Percentiles rank a stretch among this genome's conserved stretches.
phyloP scores from a whole-genome alignment of 1,140 invertebrate genomes.

The Mizuhopecten yessoensis region DNA sequence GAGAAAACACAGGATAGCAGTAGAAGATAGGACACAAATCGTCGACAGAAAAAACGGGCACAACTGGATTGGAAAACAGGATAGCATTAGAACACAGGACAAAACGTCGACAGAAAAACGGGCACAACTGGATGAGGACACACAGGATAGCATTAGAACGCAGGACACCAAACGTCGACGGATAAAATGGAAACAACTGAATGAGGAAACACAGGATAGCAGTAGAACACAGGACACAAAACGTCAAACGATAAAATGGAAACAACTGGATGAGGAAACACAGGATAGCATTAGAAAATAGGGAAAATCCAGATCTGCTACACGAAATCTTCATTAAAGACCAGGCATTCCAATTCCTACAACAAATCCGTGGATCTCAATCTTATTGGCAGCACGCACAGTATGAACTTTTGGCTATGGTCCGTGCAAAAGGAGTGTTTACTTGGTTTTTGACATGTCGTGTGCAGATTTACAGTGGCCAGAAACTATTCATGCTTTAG shows the following conservation, averaged over 20 bases:
- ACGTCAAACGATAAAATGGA: not conserved
- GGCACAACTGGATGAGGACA: too few species aligned
- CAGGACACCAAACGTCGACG: not conserved
- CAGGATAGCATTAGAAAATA: not conserved
- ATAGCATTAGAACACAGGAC: too few species aligned
- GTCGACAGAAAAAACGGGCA: not conserved
- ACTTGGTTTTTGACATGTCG: conserved; percentile 67
- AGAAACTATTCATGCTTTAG: conserved; percentile 58
- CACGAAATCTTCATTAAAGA: conserved; percentile 48
- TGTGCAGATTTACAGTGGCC: conserved; percentile 63
- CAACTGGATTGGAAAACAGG: not conserved
- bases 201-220: not conserved
- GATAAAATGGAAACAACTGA: not conserved
- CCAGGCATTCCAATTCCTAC: conserved; percentile 50
- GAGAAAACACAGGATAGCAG: not conserved
- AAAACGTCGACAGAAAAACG: too few species aligned
- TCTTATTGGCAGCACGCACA: conserved; percentile 48
- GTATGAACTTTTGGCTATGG: conserved; percentile 28
- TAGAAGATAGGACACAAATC: not conserved
- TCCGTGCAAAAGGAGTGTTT: conserved; percentile 44
- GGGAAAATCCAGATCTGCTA: conserved; percentile 20
- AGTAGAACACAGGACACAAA: not conserved
- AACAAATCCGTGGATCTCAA: conserved; percentile 46
- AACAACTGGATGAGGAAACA: not conserved
- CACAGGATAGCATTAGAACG: not conserved